Conservation (phyloP, 2,888 invertebrate species). For the Limenitis camilla region DNA sequence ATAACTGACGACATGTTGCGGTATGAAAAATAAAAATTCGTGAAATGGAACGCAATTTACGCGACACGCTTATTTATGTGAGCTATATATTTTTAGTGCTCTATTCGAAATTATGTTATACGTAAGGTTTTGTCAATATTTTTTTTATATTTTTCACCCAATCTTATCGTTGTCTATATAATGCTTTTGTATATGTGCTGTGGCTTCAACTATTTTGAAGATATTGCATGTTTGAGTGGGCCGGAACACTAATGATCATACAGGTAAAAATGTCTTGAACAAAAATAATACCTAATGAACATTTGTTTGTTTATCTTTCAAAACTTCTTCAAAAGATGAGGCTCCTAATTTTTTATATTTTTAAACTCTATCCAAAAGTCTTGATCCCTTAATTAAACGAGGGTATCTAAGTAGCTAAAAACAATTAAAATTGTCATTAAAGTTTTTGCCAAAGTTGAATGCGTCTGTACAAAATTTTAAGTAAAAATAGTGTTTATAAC, state of each 20-base stretch:
- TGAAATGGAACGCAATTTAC: slow-evolving; percentile 28
- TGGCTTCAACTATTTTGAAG: background rate
- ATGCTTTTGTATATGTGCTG: background rate
- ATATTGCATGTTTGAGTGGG: background rate
- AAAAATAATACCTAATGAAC: no score
- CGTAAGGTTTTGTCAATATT: slow-evolving; percentile 2
- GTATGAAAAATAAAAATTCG: slow-evolving; percentile 48
- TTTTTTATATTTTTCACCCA: background rate
- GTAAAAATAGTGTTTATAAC: background rate
- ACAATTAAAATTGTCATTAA: no score
- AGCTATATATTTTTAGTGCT: slow-evolving; percentile 18
- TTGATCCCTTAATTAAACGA: no score
- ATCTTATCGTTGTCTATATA: background rate
- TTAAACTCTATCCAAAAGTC: no score
- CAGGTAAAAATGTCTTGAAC: no score
- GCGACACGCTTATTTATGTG: slow-evolving; percentile 19
- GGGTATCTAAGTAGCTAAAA: no score
- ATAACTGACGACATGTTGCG: slow-evolving; percentile 62
- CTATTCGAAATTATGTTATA: slow-evolving; percentile 9
- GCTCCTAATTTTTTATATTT: no score
- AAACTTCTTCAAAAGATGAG: no score
- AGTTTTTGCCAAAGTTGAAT: no score
- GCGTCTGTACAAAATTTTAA: no score
- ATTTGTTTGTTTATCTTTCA: no score
- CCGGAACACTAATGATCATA: no score